Base-by-base conservation (phyloP, 2,113 vertebrate species). In the Anoura caudifer region DNA sequence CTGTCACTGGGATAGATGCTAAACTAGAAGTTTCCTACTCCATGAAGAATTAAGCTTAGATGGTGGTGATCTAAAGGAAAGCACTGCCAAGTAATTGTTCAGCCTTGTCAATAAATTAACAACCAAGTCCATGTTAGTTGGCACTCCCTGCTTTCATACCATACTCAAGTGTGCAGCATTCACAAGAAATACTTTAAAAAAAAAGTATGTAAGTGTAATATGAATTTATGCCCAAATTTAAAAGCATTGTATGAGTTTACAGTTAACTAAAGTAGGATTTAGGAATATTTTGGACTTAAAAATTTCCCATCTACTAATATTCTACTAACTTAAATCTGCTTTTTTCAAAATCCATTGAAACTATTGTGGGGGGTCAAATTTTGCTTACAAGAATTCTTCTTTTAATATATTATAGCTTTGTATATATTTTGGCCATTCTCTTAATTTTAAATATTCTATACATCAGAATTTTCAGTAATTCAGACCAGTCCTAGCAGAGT, bases 231-330 rank as follows among this genome's bases (percentile, higher is more conserved):
- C 17, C 14, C 38, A n/a, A 67, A 59, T 90, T 89, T 79, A 75
- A 91, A 96, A 91, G 76, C 11, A 67, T 45, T 61, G 2, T 83
- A 10, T 81, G 41, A 67, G 56, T 85, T 91, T 94, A 89, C 7
- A 91, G 14, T 91, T 96, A 79, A 73, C 83, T 38, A 38, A 36
- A 85, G 26, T 85, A 59, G 14, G n/a, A 50, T 65, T 86, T 90
- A 56, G 69, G 20, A 84, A 16, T 87, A 82, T 87, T 92, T 89
- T 95, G 33, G 7, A 79, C 38, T 90, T 80, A 59, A 81, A 92
- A 91, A 84, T 93, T 76, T 0, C 20, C 50, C 8, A 67, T 38
- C 85, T 85, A 63, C 43, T 94, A 47, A 9, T 87, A 72, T 86
- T 47, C 50, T 89, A 7, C n/a, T 89, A 54, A 82, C 43, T 56